A percentile compares a stretch with the other conserved stretches of the same genome.
Evolutionary conservation across 2,888 invertebrate species (phyloP).

Genomic region (Muscina levida): DNA sequence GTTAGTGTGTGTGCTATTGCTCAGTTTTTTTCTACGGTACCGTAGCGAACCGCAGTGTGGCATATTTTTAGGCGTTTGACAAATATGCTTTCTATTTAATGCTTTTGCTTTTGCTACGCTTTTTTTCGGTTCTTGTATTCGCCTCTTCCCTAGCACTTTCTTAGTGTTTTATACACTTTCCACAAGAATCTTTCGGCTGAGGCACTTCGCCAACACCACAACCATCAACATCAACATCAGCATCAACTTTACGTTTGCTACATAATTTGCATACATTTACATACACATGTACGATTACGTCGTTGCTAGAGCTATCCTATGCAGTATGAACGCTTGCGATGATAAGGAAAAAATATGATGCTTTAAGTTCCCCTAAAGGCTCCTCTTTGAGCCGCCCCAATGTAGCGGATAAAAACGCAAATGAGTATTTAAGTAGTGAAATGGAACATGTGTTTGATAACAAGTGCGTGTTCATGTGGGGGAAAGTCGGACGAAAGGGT

Average conservation of each 20-base stretch:
- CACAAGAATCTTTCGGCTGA: too few relatives aligned
- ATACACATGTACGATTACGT: constrained; percentile 25
- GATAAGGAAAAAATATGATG: constrained; percentile 24
- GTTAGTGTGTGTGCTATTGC: not conserved
- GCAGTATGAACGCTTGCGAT: not conserved
- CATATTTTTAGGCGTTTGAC: constrained; percentile 63
- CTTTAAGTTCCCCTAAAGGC: constrained; percentile 55
- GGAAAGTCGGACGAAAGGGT: too few relatives aligned
- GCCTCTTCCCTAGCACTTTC: too few relatives aligned
- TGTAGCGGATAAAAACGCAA: constrained; percentile 45
- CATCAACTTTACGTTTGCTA: not conserved
- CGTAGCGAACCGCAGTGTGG: constrained; percentile 46
- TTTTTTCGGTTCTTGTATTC: too few relatives aligned
- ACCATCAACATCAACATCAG: not conserved
- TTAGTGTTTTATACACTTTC: too few relatives aligned
- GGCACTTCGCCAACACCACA: not conserved
- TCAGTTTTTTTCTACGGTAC: constrained; percentile 1
- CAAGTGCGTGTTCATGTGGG: not conserved
- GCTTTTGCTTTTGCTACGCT: not conserved
- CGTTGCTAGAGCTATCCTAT: too few relatives aligned
- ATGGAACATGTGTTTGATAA: constrained; percentile 58
- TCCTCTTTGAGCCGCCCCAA: not conserved
- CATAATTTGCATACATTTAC: constrained; percentile 61
- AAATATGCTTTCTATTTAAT: constrained; percentile 54
- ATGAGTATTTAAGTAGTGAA: constrained; percentile 63